Evolutionary conservation across 2,797 vertebrate genomes (phyloP), one percentile per base, ranked within the genome.

Genomic region (Microchirus variegatus): DNA sequence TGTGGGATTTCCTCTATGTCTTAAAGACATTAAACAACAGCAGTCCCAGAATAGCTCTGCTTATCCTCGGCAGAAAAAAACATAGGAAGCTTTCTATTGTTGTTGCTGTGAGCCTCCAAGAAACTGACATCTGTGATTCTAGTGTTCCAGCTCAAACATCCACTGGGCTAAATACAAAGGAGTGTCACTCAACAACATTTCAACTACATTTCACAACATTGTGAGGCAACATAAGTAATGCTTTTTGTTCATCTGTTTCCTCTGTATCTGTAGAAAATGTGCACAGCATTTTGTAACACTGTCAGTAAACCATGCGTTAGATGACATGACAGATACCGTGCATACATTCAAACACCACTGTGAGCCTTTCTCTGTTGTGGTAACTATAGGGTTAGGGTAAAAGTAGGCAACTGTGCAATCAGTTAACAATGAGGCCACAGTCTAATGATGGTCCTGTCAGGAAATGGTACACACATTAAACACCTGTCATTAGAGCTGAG

Each of bases 1-100:
- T 67, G 65, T 80, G 77, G 81, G 72, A 75, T 71, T 81, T 87
- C 75, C 71, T 63, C 66, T 43, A 14, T 15, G 51, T 16, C 70
- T 45, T 62, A 60, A 61, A 43, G 48, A 59, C 50, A 63, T 60
- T 67, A 51, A 62, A 78, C 67, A 67, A 56, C 64, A 44, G 41
- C 10, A 9, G 14, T 70, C 81, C 60, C 43, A 75, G 77, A 90
- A 91, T 83, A 89, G 75, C 49, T 51, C 37, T 43, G 53, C 55
- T 67, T 76, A 67, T 84, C 78, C 47, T 70, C 17, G 42, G 46
- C 53, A 58, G 48, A 69, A 69, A 31, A 31, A 31, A 84, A 84
- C 76, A 82, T 49, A 77, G 77, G 89, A 89, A 87, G 67, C 50
- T n/a, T 53, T 53, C 70, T 60, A 87, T 90, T 92, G 82, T 90